Percentiles rank a stretch among this genome's conserved stretches.
These are phyloP conservation scores for Melanaphis sacchari DNA, from an alignment of 1,140 invertebrate genomes.

Conservation along the genomic window DNA sequence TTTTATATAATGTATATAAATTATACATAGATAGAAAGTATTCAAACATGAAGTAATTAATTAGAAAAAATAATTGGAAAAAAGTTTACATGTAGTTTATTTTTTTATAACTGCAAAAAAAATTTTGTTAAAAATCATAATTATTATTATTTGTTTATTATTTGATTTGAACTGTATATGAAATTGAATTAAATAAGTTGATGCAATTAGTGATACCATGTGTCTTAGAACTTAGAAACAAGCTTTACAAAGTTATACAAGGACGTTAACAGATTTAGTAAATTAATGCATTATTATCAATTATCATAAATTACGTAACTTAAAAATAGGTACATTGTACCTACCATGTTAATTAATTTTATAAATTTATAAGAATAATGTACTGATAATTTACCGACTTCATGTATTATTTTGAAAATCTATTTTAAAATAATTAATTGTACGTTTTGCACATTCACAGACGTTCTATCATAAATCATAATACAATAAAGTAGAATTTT, in stretches of 20 bases:
- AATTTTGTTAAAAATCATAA: neutral
- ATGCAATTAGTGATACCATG: neutral
- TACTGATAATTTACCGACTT: neutral
- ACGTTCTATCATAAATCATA: neutral
- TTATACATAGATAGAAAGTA: too few species aligned
- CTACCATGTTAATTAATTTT: conserved; percentile 1
- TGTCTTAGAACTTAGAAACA: neutral
- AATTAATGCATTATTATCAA: neutral
- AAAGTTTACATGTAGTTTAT: too few species aligned
- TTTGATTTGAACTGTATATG: neutral
- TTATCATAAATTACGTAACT: neutral
- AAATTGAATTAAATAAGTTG: neutral
- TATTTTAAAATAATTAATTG: conserved; percentile 15
- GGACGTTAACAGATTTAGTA: neutral
- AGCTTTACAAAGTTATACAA: neutral
- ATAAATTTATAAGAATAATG: neutral
- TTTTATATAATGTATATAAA: neutral
- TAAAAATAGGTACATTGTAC: conserved; percentile 3
- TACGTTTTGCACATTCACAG: neutral
- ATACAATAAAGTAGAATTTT: neutral
- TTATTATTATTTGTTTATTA: neutral
- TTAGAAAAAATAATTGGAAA: neutral
- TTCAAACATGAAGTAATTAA: neutral
- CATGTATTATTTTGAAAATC: neutral
- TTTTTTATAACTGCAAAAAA: too few species aligned